A percentile compares a stretch with the other conserved stretches of the same genome.
Evolutionary conservation across 2,113 vertebrate species (phyloP).

Genomic region (Physeter macrocephalus): DNA sequence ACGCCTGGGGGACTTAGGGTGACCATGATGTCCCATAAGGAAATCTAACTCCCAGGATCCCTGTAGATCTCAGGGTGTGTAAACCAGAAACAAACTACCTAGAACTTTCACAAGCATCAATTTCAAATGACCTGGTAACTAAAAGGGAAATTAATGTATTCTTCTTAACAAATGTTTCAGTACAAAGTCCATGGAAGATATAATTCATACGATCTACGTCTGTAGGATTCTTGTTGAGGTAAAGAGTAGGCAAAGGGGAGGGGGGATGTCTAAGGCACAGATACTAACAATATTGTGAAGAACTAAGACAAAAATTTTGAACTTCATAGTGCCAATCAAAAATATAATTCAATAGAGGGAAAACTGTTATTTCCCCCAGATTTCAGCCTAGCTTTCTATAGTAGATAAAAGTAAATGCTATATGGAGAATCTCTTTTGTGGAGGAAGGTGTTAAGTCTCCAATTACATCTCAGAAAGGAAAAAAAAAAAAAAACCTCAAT

Average conservation of each 20-base stretch:
- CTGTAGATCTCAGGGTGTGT: background rate
- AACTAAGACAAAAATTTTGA: conserved; percentile 46
- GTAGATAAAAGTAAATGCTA: conserved; percentile 61
- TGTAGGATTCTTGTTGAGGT: background rate
- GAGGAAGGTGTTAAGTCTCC: conserved; percentile 58
- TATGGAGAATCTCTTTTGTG: conserved; percentile 66
- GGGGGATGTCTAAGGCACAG: background rate
- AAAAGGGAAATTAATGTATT: conserved; percentile 32
- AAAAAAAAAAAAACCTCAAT: conserved; percentile 35
- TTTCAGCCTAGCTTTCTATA: conserved; percentile 51
- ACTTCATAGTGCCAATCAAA: conserved; percentile 49
- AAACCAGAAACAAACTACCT: background rate
- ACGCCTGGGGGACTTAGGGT: background rate
- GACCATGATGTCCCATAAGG: background rate
- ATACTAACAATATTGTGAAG: conserved; percentile 19
- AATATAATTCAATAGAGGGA: conserved; percentile 43
- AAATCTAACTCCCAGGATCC: background rate
- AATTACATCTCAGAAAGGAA: conserved; percentile 51
- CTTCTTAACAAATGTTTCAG: conserved; percentile 17
- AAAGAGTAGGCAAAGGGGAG: background rate
- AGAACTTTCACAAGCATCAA: background rate
- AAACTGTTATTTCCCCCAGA: conserved; percentile 56
- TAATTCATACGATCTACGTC: background rate
- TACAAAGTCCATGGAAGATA: background rate
- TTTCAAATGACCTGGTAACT: conserved; percentile 33